These are phyloP conservation scores for Ictidomys tridecemlineatus DNA, from an alignment of 2,113 vertebrate genomes.

Conservation along the genomic window DNA sequence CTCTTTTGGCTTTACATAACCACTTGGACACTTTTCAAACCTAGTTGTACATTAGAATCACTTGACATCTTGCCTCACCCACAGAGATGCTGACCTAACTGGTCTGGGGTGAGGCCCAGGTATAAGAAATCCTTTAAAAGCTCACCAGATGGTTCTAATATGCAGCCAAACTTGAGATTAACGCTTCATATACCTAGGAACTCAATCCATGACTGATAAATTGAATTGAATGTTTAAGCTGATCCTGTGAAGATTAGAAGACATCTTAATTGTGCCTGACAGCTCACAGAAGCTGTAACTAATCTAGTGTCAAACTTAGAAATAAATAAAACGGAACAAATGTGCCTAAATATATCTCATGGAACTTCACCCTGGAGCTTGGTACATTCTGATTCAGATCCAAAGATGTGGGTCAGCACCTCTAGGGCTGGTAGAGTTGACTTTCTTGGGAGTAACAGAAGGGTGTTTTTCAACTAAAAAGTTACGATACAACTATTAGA, in stretches of 20 bases:
- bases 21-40: not conserved
- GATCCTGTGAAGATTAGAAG: not conserved
- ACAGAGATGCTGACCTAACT: conserved; percentile 28
- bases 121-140: not conserved
- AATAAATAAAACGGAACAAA: not conserved
- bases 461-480: not conserved
- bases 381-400: conserved; percentile 4
- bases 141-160: not conserved
- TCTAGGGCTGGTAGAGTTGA: not conserved
- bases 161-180: not conserved
- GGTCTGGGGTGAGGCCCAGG: not conserved
- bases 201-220: not conserved
- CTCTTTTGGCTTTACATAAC: not conserved
- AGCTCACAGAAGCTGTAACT: conserved; percentile 20
- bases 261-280: not conserved
- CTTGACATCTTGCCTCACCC: not conserved
- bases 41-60: not conserved
- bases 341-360: not conserved
- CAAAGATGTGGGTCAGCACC: not conserved
- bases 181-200: not conserved
- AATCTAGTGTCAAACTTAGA: not conserved
- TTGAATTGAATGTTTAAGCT: not conserved
- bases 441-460: conserved; percentile 6
- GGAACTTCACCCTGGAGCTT: not conserved
- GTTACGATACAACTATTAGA: not conserved